Percentiles rank a stretch among this genome's conserved stretches.
These are phyloP conservation scores for Zalophus californianus DNA, from an alignment of 2,797 vertebrate genomes.

Conservation along the genomic window DNA sequence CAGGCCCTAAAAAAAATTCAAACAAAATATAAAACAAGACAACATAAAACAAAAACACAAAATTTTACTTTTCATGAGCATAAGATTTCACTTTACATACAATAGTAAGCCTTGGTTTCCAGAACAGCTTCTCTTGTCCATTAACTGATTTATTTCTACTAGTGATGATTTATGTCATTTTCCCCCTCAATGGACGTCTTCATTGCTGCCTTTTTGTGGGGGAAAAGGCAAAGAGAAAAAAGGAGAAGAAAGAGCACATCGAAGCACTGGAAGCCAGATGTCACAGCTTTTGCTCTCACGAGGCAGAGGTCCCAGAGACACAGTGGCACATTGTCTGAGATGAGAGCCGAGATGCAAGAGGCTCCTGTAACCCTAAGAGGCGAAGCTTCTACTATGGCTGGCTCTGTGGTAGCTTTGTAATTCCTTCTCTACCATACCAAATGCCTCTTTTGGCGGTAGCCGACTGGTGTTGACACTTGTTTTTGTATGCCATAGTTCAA, in stretches of 20 bases:
- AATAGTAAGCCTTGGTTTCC: slow-evolving; percentile 75
- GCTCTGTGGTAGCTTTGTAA: slow-evolving; percentile 55
- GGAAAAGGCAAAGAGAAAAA: neutral
- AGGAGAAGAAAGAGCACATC: slow-evolving; percentile 57
- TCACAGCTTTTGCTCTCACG: slow-evolving; percentile 63
- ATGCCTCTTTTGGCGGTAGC: slow-evolving; percentile 38
- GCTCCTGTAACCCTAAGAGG: slow-evolving; percentile 42
- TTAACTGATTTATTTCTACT: slow-evolving; percentile 80
- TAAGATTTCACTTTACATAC: slow-evolving; percentile 62
- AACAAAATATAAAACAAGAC: slow-evolving; percentile 52
- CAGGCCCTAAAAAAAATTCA: neutral
- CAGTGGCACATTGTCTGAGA: slow-evolving; percentile 73
- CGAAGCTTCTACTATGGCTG: slow-evolving; percentile 64
- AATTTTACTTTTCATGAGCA: slow-evolving; percentile 64
- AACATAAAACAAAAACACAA: slow-evolving; percentile 14
- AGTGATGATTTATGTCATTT: slow-evolving; percentile 60
- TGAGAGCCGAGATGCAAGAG: slow-evolving; percentile 64
- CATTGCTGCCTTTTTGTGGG: slow-evolving; percentile 69
- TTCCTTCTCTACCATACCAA: slow-evolving; percentile 61
- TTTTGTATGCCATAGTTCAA: slow-evolving; percentile 78
- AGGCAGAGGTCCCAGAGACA: slow-evolving; percentile 59
- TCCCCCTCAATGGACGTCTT: slow-evolving; percentile 45
- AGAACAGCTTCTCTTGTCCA: slow-evolving; percentile 69
- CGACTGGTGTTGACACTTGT: slow-evolving; percentile 46
- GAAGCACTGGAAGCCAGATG: slow-evolving; percentile 74